These are phyloP conservation scores for Conger conger DNA, from an alignment of 2,113 vertebrate species.

Conservation along the genomic window DNA sequence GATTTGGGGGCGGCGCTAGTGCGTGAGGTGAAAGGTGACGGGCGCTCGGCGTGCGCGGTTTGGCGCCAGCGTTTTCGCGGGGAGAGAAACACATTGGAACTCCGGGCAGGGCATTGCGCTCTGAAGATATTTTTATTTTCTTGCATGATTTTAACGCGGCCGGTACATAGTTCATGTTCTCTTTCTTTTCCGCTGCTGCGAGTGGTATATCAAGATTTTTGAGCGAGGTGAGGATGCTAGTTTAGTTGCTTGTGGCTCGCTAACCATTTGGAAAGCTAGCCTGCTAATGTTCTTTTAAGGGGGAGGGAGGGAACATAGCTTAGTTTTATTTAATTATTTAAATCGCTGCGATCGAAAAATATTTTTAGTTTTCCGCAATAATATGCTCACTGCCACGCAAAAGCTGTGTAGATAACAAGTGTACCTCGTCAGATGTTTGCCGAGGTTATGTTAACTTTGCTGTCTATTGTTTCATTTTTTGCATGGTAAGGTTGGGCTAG, in stretches of 20 bases:
- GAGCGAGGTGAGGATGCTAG: slow-evolving; percentile 31
- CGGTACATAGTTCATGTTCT: slow-evolving; percentile 4
- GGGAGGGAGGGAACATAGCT: slow-evolving; percentile 9
- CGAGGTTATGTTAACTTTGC: neutral
- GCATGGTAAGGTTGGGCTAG: neutral
- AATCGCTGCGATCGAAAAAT: neutral
- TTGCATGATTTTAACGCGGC: neutral
- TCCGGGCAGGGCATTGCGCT: neutral
- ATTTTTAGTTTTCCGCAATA: neutral
- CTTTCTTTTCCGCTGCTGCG: neutral
- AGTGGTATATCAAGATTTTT: neutral
- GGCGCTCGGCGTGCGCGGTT: slow-evolving; percentile 55
- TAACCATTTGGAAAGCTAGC: neutral
- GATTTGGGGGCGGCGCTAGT: slow-evolving; percentile 40
- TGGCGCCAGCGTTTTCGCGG: slow-evolving; percentile 78
- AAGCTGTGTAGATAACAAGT: neutral
- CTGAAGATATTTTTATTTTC: slow-evolving; percentile 8
- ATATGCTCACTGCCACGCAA: neutral
- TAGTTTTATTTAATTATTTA: neutral
- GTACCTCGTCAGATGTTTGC: neutral
- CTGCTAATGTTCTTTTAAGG: neutral
- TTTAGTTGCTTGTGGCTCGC: slow-evolving; percentile 7
- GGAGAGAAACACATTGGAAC: slow-evolving; percentile 30
- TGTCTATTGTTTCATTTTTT: neutral
- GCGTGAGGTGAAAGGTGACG: slow-evolving; percentile 65